Conservation (phyloP, 2,888 invertebrate species). For the Neuroscelio doddi region DNA sequence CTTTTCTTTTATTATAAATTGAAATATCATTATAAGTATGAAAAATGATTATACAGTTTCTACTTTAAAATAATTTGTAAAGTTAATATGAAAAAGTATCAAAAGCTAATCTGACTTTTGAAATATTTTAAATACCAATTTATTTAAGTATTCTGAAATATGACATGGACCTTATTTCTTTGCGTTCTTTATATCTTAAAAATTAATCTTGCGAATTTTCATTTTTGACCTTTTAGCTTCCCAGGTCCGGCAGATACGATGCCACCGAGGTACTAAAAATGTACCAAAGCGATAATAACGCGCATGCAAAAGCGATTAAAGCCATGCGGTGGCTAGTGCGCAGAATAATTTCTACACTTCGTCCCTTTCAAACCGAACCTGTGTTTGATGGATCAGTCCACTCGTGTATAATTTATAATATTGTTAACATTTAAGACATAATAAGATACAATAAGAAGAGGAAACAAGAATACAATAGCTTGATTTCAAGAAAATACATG, state of each 20-base stretch:
- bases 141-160: conserved; percentile 31
- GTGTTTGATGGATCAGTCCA: conserved; percentile 36
- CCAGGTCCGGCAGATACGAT: conserved; percentile 72
- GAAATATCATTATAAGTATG: too few species aligned
- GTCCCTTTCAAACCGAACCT: conserved; percentile 46
- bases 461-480: conserved; percentile 19
- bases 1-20: too few species aligned
- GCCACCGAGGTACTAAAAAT: conserved; percentile 72
- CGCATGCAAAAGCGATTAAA: conserved; percentile 42
- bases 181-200: conserved; percentile 28
- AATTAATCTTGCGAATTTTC: conserved; percentile 71
- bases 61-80: too few species aligned
- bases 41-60: not conserved
- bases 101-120: conserved; percentile 5
- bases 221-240: conserved; percentile 72
- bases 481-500: conserved; percentile 12
- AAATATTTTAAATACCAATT: conserved; percentile 11
- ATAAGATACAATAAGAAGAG: conserved; percentile 49
- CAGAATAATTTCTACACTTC: conserved; percentile 49
- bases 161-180: conserved; percentile 35
- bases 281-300: conserved; percentile 47
- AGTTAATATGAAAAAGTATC: not conserved
- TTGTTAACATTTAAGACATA: conserved; percentile 52
- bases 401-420: conserved; percentile 56
- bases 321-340: conserved; percentile 48